These are phyloP conservation scores for Pachypanchax playfairii DNA, from an alignment of 2,113 vertebrate species.

Conservation along the genomic window DNA sequence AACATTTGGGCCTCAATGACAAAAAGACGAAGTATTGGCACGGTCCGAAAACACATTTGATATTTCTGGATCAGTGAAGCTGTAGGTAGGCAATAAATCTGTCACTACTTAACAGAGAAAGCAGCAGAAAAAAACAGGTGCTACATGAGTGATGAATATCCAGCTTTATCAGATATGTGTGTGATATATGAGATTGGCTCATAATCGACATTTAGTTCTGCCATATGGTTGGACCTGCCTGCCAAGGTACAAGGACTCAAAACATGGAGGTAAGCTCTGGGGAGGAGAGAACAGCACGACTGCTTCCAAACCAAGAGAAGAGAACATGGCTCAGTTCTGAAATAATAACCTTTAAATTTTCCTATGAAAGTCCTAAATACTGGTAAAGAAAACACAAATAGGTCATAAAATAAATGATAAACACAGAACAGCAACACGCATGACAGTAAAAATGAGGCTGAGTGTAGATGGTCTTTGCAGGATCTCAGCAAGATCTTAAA, in stretches of 20 bases:
- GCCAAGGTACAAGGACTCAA: conserved; percentile 80
- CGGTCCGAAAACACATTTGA: conserved; percentile 57
- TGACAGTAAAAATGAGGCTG: too few species aligned
- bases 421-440: too few species aligned
- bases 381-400: neutral
- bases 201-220: conserved; percentile 79
- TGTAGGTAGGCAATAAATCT: conserved; percentile 73
- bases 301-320: conserved; percentile 40
- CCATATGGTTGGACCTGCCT: conserved; percentile 78
- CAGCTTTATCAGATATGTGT: conserved; percentile 68
- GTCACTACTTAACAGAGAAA: conserved; percentile 64
- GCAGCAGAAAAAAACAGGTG: conserved; percentile 30
- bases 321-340: conserved; percentile 43
- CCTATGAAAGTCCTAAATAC: neutral
- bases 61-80: conserved; percentile 67
- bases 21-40: conserved; percentile 69
- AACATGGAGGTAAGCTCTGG: conserved; percentile 60
- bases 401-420: neutral
- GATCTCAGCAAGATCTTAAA: too few species aligned
- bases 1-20: conserved; percentile 71
- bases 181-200: conserved; percentile 78
- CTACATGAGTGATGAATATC: conserved; percentile 75
- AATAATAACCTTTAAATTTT: conserved; percentile 29
- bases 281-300: conserved; percentile 24
- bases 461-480: too few species aligned